Percentiles rank a stretch among this genome's conserved stretches.
Conservation (phyloP, 2,113 vertebrate genomes). For the Laticauda colubrina region DNA sequence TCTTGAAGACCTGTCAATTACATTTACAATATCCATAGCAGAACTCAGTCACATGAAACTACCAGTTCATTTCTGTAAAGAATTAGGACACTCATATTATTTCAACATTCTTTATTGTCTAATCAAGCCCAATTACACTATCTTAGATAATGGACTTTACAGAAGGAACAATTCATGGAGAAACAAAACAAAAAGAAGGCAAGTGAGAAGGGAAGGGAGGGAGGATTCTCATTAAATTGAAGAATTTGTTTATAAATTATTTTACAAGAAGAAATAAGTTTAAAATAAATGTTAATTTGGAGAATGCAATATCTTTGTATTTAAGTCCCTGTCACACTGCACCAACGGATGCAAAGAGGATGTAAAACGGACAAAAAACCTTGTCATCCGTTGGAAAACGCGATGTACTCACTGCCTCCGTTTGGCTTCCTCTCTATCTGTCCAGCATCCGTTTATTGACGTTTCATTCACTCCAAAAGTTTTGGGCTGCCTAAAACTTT, state of each 20-base stretch:
- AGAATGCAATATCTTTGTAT: neutral
- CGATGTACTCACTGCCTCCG: too few relatives aligned
- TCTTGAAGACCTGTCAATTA: constrained; percentile 33
- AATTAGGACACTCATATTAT: neutral
- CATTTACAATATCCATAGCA: constrained; percentile 20
- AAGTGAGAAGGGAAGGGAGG: neutral
- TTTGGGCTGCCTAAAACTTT: too few relatives aligned
- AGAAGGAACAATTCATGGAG: neutral
- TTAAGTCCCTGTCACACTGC: too few relatives aligned
- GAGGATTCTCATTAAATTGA: neutral
- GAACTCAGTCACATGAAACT: neutral
- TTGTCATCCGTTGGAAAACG: too few relatives aligned
- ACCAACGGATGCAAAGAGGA: too few relatives aligned
- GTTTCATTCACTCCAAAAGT: too few relatives aligned
- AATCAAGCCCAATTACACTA: neutral
- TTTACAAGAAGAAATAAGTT: neutral
- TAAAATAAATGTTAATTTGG: neutral
- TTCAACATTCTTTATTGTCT: too few relatives aligned
- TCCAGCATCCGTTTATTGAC: too few relatives aligned
- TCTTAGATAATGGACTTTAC: neutral
- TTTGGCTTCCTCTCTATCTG: too few relatives aligned
- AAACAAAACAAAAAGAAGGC: constrained; percentile 8
- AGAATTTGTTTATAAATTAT: neutral
- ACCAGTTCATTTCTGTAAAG: constrained; percentile 3
- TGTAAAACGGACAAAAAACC: too few relatives aligned